phyloP scores from a whole-genome alignment of 1,140 invertebrate genomes.

The Pantala flavescens region DNA sequence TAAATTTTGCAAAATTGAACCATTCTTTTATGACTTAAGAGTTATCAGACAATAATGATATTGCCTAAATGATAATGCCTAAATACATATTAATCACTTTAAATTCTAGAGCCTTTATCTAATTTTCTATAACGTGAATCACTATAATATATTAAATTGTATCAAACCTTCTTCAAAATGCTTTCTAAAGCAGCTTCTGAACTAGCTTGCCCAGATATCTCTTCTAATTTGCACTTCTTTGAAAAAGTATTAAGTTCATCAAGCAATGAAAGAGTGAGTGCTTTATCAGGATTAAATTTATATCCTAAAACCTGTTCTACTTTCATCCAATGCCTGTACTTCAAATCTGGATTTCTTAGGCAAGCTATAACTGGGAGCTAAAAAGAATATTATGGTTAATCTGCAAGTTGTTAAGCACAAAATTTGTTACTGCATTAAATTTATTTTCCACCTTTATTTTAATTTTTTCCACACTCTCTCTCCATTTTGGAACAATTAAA shows the following conservation, averaged over 20 bases:
- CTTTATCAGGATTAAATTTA: slow-evolving; percentile 56
- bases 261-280: slow-evolving; percentile 48
- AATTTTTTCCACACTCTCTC: slow-evolving; percentile 62
- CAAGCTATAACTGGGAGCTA: slow-evolving; percentile 62
- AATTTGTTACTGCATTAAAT: slow-evolving; percentile 22
- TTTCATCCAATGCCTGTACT: slow-evolving; percentile 67
- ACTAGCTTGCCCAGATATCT: slow-evolving; percentile 72
- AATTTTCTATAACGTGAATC: too few species aligned
- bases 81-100: not conserved
- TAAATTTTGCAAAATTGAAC: too few species aligned
- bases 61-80: too few species aligned
- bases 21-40: too few species aligned
- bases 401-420: not conserved
- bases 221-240: slow-evolving; percentile 59
- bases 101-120: too few species aligned
- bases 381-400: slow-evolving; percentile 17
- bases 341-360: slow-evolving; percentile 60
- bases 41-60: too few species aligned
- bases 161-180: slow-evolving; percentile 58
- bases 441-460: slow-evolving; percentile 49
- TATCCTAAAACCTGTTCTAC: slow-evolving; percentile 63
- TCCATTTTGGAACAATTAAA: slow-evolving; percentile 60
- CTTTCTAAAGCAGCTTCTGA: slow-evolving; percentile 69
- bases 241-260: slow-evolving; percentile 63
- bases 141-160: too few species aligned